Base-by-base conservation (phyloP, 2,797 vertebrate genomes). In the Denticeps clupeoides region DNA sequence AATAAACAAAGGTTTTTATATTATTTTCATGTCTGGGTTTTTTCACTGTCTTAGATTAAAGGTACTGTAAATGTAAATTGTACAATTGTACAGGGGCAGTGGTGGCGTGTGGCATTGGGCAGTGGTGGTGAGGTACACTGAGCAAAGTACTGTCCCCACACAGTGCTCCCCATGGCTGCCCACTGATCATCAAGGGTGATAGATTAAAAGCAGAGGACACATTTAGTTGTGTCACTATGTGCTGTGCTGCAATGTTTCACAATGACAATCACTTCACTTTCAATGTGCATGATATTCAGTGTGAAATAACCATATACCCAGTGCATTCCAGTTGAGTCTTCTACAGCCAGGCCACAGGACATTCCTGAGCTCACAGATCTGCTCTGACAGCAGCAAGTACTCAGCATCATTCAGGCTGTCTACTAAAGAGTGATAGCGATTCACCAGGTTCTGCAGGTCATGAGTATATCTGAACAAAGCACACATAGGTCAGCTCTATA, bases 291-390 rank as follows among this genome's bases (percentile, higher is more conserved):
- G 13, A 26, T 23, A 37, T 9, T 2, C 10, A 19, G 18, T 16
- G 28, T 3, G 5, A 32, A 32, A 6, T 32, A 11, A 11, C 5
- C 11, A 10, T 28, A 10, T 86, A 97, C 95, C 87, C 58, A 93
- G 74, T 0, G 83, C 87, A 57, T 77, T 89, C 94, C 94, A 96
- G 40, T 81, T 95, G 16, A 97, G 56, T 51, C 83, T 80, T 73
- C 68, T 87, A 47, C 74, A 82, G 15, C 92, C 95, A 28, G 70
- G 45, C 31, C 68, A 35, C 51, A 99, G 71, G n/a, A 81, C 71
- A 16, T 47, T 70, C 54, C 70, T 55, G 12, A 95, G 70, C 1
- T 73, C 73, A 54, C 78, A 65, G 25, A 91, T 77, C 1, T 85
- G 78, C 6, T 82, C 56, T 1, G 75, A 54, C 40, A 99, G 75